phyloP scores from a whole-genome alignment of 2,113 vertebrate species.

The Climacteris rufus region DNA sequence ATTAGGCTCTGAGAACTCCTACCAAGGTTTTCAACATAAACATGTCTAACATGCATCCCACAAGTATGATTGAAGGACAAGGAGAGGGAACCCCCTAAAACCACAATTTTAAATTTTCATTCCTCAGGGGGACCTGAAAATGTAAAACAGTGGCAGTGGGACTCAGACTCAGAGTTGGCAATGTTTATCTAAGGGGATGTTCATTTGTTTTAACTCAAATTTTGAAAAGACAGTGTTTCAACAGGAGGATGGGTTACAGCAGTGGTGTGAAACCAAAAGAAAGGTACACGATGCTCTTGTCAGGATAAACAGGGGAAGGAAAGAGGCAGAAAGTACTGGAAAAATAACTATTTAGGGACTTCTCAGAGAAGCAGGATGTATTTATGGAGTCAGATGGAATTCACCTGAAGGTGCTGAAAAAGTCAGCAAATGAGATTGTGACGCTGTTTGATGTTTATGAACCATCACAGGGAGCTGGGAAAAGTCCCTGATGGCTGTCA shows the following conservation, averaged over 20 bases:
- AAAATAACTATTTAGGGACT: not conserved
- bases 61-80: not conserved
- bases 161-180: not conserved
- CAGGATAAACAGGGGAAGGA: not conserved
- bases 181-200: not conserved
- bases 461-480: fast-evolving
- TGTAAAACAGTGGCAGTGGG: not conserved
- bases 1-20: not conserved
- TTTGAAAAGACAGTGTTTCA: not conserved
- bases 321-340: not conserved
- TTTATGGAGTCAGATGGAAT: not conserved
- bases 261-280: not conserved
- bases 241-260: not conserved
- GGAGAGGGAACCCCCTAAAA: not conserved
- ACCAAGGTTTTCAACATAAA: not conserved
- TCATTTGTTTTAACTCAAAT: not conserved
- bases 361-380: not conserved
- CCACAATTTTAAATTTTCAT: not conserved
- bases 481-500: not conserved
- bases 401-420: not conserved
- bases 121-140: not conserved
- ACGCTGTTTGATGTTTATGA: not conserved
- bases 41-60: not conserved
- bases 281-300: not conserved
- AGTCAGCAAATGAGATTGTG: not conserved